Conservation (phyloP, 2,113 vertebrate species). For the Myotis lucifugus region DNA sequence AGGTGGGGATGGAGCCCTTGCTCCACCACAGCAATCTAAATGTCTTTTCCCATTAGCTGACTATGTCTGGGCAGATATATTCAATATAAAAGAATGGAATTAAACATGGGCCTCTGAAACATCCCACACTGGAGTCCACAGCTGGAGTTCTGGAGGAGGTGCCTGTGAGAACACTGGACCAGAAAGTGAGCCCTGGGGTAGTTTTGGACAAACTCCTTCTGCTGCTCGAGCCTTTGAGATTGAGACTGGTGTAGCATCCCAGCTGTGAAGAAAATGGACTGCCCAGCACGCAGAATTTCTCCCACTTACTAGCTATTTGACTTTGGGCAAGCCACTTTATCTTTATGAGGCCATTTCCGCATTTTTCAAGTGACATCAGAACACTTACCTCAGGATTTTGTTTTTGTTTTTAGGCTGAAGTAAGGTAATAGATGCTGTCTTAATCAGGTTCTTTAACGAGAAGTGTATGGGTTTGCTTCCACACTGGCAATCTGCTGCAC, state of each 20-base stretch:
- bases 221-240: background rate
- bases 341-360: background rate
- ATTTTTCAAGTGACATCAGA: constrained; percentile 24
- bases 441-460: background rate
- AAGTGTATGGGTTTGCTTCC: background rate
- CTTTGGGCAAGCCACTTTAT: background rate
- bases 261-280: background rate
- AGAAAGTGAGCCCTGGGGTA: background rate
- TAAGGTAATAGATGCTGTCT: background rate
- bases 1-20: background rate
- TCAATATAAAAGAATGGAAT: background rate
- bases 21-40: background rate
- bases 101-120: background rate
- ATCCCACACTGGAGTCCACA: background rate
- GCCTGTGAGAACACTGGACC: background rate
- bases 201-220: background rate
- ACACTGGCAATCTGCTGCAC: background rate
- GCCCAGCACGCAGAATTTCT: background rate
- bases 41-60: background rate
- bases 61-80: background rate
- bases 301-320: background rate
- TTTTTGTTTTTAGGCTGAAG: background rate
- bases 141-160: background rate
- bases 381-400: background rate
- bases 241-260: background rate